Evolutionary conservation across 2,797 vertebrate species (phyloP), one percentile per base, ranked within the genome.

Genomic region (Melanotaenia trifasciata): DNA sequence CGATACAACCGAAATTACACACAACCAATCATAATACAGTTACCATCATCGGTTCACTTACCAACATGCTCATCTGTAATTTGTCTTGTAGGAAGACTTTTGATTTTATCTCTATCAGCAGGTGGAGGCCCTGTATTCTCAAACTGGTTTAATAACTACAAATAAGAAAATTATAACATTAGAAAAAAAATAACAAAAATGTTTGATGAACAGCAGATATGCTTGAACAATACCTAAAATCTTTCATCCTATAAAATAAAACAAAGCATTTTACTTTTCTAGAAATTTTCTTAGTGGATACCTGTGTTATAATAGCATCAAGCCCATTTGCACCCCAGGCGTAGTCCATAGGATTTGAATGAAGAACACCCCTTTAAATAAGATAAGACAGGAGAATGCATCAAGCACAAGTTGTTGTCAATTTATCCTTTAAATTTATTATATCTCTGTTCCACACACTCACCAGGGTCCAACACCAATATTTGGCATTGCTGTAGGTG

Each of bases 341-440:
- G 0, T 99, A 99, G 94, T 99, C 98, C 97, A 99, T 99, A 3
- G 98, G 98, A 92, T 97, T 99, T 58, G 98, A 99, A 90, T 99
- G 98, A 89, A 99, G 93, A 92, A 98, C 96, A 7, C 97, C 98
- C 98, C 98, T 99, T 77, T 59, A 72, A 76, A 60, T 73, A 30
- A 2, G 43, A 56, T 5, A 14, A 50, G 33, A 53, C 24, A 47
- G 22, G n/a, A 40, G 18, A 13, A 33, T 0, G 54, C 43, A 58
- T 26, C 0, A n/a, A 54, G 26, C 5, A 38, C 11, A 58, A 43
- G 62, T 24, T 56, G 35, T 61, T 64, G 10, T 65, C 2, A 36
- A 32, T 57, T 30, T 45, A 1, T 45, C 14, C 51, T 53, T 2
- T 67, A 16, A 13, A 2, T 62, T 67, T 54, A 26, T 60, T 40